Evolutionary conservation across 2,113 vertebrate genomes (phyloP).

Genomic region (Gavialis gangeticus): DNA sequence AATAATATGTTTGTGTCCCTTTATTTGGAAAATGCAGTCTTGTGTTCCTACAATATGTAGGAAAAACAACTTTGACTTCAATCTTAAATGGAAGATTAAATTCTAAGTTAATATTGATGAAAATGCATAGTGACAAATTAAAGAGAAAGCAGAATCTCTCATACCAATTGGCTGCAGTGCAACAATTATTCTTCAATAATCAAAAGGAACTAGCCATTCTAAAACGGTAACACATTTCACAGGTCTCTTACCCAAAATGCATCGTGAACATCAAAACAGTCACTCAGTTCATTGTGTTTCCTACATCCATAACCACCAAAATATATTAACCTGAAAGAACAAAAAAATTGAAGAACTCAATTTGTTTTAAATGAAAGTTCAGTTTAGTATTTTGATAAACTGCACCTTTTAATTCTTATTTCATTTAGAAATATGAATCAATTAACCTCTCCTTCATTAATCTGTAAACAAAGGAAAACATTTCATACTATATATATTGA

Average conservation of each 20-base stretch:
- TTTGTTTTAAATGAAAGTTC: not conserved
- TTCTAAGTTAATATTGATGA: not conserved
- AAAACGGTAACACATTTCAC: conserved; percentile 27
- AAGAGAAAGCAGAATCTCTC: not conserved
- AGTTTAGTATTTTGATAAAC: not conserved
- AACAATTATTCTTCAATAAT: not conserved
- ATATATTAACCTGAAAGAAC: conserved; percentile 87
- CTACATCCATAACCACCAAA: conserved; percentile 97
- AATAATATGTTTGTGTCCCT: not conserved
- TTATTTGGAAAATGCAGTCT: not conserved
- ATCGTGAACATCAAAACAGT: conserved; percentile 92
- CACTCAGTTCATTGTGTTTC: conserved; percentile 84
- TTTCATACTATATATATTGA: not conserved
- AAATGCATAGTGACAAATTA: not conserved
- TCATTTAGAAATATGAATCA: rapidly evolving
- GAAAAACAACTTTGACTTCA: not conserved
- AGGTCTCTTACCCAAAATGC: conserved; percentile 90
- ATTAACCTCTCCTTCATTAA: not conserved
- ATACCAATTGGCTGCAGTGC: not conserved
- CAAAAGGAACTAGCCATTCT: not conserved
- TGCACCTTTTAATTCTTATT: not conserved
- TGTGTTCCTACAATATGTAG: not conserved
- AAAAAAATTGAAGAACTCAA: not conserved
- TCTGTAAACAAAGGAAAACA: not conserved
- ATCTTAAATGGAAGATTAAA: not conserved